Conservation (phyloP, 2,888 invertebrate genomes). For the Minunthozetes semirufus region DNA sequence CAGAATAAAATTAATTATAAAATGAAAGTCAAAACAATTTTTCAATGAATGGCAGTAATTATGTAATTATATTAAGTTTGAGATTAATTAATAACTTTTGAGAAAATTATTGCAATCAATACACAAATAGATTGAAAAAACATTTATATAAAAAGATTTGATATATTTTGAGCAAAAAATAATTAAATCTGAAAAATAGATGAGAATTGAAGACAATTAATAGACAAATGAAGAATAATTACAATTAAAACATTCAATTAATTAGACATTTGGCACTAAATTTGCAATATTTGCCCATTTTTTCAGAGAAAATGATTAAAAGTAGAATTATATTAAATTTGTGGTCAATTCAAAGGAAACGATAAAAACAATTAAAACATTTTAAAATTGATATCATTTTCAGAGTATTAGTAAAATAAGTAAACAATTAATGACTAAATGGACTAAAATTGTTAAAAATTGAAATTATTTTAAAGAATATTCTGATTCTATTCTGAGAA, state of each 20-base stretch:
- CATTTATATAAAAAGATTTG: background rate
- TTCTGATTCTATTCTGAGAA: background rate
- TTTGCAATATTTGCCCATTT: too few species aligned
- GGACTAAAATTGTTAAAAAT: conserved; percentile 17
- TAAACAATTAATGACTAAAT: conserved; percentile 1
- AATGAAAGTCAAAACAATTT: background rate
- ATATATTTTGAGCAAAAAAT: background rate
- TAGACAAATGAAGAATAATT: too few species aligned
- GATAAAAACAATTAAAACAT: too few species aligned
- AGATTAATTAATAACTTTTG: background rate
- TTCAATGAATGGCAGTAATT: background rate
- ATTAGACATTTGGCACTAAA: too few species aligned
- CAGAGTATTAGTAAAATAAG: conserved; percentile 13
- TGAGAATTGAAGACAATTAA: too few species aligned
- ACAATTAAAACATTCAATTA: too few species aligned
- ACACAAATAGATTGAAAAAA: background rate
- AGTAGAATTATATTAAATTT: too few species aligned
- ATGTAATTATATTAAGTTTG: background rate
- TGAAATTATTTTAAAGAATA: background rate
- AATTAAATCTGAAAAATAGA: too few species aligned
- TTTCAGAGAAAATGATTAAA: too few species aligned
- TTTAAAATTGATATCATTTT: too few species aligned
- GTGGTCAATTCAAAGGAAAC: too few species aligned
- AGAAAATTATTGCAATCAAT: background rate
- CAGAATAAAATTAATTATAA: background rate